Evolutionary conservation across 2,113 vertebrate genomes (phyloP).

Genomic region (Cyphomyrus discorhynchus): DNA sequence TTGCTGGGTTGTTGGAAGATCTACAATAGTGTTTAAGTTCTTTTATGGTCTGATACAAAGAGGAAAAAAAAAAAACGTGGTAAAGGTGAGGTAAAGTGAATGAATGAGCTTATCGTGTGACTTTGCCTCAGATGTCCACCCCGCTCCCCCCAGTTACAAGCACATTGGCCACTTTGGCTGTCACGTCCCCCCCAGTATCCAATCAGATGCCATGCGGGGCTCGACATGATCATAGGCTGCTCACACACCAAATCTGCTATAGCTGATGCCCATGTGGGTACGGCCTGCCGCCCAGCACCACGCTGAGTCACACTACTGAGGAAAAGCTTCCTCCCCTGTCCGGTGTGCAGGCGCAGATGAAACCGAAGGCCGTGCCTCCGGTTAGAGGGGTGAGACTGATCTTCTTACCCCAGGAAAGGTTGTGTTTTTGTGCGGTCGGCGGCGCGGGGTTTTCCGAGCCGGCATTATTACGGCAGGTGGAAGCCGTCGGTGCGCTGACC

Average conservation of each 20-base stretch:
- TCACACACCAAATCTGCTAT: conserved; percentile 14
- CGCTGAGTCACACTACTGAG: background rate
- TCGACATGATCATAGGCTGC: conserved; percentile 28
- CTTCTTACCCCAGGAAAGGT: background rate
- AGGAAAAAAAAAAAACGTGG: background rate
- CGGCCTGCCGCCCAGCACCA: background rate
- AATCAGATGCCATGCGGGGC: conserved; percentile 21
- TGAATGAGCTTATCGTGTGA: background rate
- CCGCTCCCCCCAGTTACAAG: background rate
- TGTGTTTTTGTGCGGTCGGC: background rate
- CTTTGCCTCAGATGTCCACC: background rate
- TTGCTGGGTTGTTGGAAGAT: background rate
- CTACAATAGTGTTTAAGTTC: background rate
- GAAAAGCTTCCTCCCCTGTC: background rate
- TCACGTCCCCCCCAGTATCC: conserved; percentile 16
- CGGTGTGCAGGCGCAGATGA: background rate
- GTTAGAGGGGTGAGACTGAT: background rate
- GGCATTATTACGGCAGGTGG: background rate
- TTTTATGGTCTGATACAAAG: background rate
- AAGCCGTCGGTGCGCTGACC: background rate
- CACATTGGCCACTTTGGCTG: conserved; percentile 12
- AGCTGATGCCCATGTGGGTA: background rate
- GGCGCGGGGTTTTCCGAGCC: background rate
- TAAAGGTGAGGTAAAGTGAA: background rate
- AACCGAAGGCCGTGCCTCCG: background rate